A percentile compares a stretch with the other conserved stretches of the same genome.
Evolutionary conservation across 2,797 vertebrate genomes (phyloP).

Genomic region (Etheostoma nigrum): DNA sequence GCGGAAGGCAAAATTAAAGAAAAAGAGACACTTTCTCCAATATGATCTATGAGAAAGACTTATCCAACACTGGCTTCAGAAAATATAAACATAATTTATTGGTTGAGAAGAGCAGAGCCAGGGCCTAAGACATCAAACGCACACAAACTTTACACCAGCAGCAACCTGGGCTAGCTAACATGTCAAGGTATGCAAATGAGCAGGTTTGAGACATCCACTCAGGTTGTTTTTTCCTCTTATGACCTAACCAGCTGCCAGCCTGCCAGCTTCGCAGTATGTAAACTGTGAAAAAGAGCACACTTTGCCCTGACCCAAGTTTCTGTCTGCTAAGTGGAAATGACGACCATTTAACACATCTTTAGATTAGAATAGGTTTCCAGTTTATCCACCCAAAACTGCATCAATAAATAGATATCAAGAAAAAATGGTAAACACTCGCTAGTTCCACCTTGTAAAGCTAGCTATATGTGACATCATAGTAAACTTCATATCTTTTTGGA

Average conservation of each 20-base stretch:
- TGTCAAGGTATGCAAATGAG: slow-evolving; percentile 39
- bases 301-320: slow-evolving; percentile 8
- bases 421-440: neutral
- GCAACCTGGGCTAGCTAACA: neutral
- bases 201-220: slow-evolving; percentile 22
- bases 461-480: neutral
- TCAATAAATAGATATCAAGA: neutral
- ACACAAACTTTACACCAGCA: neutral
- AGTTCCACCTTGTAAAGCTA: neutral
- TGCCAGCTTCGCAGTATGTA: slow-evolving; percentile 16
- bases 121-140: slow-evolving; percentile 36
- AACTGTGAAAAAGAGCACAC: slow-evolving; percentile 25
- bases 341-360: neutral
- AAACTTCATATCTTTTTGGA: neutral
- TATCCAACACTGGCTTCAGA: slow-evolving; percentile 20
- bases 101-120: slow-evolving; percentile 4
- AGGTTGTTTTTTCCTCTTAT: neutral
- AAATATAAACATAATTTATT: slow-evolving; percentile 13
- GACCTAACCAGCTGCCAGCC: slow-evolving; percentile 20
- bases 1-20: slow-evolving; percentile 32
- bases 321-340: slow-evolving; percentile 4
- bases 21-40: slow-evolving; percentile 33
- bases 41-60: slow-evolving; percentile 24
- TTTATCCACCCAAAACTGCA: neutral
- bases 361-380: neutral